Evolutionary conservation across 1,140 invertebrate species (phyloP).

Genomic region (Drosophila nebulosa): DNA sequence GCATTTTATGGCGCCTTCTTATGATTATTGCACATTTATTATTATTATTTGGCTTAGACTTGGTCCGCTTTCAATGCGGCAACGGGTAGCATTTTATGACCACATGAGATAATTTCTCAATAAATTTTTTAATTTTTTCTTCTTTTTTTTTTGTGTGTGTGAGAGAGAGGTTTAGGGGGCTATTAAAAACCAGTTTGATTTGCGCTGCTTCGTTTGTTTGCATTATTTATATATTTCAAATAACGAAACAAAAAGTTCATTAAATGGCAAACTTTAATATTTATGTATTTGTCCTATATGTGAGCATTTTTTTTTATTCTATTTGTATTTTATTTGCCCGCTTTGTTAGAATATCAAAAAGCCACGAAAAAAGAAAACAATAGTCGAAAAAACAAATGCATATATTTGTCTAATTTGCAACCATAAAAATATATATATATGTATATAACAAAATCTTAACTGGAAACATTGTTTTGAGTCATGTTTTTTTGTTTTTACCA

Average conservation of each 20-base stretch:
- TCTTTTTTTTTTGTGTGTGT: conserved; percentile 4
- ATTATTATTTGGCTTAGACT: conserved; percentile 22
- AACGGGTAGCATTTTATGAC: conserved; percentile 40
- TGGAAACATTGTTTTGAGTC: background rate
- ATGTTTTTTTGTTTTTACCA: background rate
- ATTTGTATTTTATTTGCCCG: conserved; percentile 4
- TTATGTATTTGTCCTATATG: conserved; percentile 17
- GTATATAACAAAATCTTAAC: background rate
- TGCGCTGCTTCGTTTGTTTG: conserved; percentile 35
- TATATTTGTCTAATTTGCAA: background rate
- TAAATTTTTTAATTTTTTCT: conserved; percentile 51
- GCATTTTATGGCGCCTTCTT: conserved; percentile 48
- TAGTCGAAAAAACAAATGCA: background rate
- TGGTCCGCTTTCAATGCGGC: conserved; percentile 19
- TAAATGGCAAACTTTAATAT: conserved; percentile 58
- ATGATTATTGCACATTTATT: conserved; percentile 69
- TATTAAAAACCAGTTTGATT: conserved; percentile 53
- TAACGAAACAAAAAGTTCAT: conserved; percentile 42
- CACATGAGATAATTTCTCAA: conserved; percentile 61
- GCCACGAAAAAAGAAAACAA: background rate
- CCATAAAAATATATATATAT: background rate
- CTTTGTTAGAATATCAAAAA: background rate
- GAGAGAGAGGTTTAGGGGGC: background rate
- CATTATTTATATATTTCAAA: conserved; percentile 36
- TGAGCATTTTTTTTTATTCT: conserved; percentile 11